Conservation (phyloP, 2,888 invertebrate genomes). For the Osmoderma eremita region DNA sequence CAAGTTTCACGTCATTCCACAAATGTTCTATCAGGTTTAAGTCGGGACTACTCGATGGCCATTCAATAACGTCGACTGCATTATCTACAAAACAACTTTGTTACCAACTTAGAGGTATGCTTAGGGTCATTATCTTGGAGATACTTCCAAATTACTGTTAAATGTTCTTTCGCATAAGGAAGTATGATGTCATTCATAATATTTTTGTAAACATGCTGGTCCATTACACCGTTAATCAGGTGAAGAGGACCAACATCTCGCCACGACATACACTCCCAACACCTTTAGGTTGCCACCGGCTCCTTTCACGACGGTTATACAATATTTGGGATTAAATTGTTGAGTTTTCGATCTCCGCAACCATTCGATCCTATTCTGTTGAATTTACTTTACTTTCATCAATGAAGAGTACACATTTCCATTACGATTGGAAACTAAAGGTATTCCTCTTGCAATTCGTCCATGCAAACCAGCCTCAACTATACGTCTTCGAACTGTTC, state of each 20-base stretch:
- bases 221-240: conserved; percentile 16
- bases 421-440: not conserved
- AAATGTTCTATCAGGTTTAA: not conserved
- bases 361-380: not conserved
- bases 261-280: conserved; percentile 7
- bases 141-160: not conserved
- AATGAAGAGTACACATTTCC: conserved; percentile 10
- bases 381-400: conserved; percentile 11
- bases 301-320: too few relatives aligned
- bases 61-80: too few relatives aligned
- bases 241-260: conserved; percentile 14
- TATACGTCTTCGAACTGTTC: too few relatives aligned
- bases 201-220: conserved; percentile 18
- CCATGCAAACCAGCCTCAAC: too few relatives aligned
- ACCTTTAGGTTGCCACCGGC: conserved; percentile 3
- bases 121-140: too few relatives aligned
- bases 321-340: conserved; percentile 12
- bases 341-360: conserved; percentile 9
- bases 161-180: not conserved
- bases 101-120: too few relatives aligned
- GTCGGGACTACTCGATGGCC: too few relatives aligned
- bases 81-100: too few relatives aligned
- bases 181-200: not conserved
- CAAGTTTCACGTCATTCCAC: conserved; percentile 13
- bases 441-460: too few relatives aligned